Base-by-base conservation (phyloP, 2,888 invertebrate species). In the Dryadula phaetusa region DNA sequence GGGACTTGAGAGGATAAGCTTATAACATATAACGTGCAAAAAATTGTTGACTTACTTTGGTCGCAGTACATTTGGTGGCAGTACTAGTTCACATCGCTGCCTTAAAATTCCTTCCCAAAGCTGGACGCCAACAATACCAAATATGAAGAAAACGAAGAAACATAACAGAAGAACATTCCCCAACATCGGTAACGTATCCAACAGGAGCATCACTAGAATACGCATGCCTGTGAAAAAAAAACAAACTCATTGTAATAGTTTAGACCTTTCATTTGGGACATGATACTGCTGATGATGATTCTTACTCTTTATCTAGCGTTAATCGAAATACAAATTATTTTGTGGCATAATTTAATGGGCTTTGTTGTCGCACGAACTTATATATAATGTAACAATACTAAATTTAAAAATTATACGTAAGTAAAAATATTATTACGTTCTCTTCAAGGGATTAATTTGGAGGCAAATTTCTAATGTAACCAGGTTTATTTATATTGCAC, bases 121-220 rank as follows among this genome's bases (percentile, higher is more conserved):
- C 88, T 99, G 99, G 46, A 99, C 99, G 20, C 99, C 99, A 77
- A 99, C 97, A 84, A 99, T 99, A 75, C 99, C 99, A 85, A 99
- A 99, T 87, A 99, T 99, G 94, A 99, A 99, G 95, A 99, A 99
- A 70, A 99, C 99, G 94, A 99, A 99, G 95, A 99, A 99, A 92
- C 99, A 99, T 73, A 99, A 94, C 75, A 99, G 94, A 75, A 99
- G 94, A 62, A 99, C 99, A 92, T 99, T 99, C 74, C 99, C 99
- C 81, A 99, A 93, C 99, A 99, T 99, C 14, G 99, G 99, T 75
- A 99, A 94, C 6, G 99, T 99, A 91, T 99, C 99, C 82, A 99
- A 94, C 61, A 99, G 94, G 69, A 99, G 94, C 98, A 99, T 99
- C 78, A 99, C 99, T 84, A 99, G 94, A 80, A 99, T 99, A 76